Evolutionary conservation across 2,797 vertebrate genomes (phyloP).

Genomic region (Myiotriccus ornatus): DNA sequence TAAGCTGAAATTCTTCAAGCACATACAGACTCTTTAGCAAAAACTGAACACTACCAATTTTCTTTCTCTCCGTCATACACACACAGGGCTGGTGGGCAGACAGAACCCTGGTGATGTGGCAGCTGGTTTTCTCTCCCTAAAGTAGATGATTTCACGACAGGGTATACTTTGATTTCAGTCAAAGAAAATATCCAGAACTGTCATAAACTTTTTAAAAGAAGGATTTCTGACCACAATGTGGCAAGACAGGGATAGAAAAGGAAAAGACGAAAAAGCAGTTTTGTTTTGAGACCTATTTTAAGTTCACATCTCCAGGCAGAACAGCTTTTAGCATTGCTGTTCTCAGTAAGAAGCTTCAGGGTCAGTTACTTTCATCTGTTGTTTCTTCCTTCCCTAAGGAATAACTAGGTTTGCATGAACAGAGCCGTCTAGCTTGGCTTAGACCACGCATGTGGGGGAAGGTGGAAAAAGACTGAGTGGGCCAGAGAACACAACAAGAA

Average conservation of each 20-base stretch:
- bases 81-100: not conserved
- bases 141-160: not conserved
- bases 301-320: not conserved
- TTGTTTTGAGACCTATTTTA: conserved; percentile 12
- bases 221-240: not conserved
- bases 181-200: not conserved
- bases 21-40: not conserved
- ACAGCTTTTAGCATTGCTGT: not conserved
- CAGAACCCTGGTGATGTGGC: not conserved
- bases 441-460: not conserved
- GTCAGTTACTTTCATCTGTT: not conserved
- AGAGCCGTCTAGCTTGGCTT: not conserved
- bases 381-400: not conserved
- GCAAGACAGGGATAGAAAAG: not conserved
- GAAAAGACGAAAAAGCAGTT: not conserved
- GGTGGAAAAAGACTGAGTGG: not conserved
- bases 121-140: not conserved
- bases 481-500: not conserved
- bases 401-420: not conserved
- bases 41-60: not conserved
- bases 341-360: not conserved
- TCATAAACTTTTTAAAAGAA: not conserved
- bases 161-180: not conserved
- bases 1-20: not conserved
- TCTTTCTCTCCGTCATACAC: not conserved